phyloP scores from a whole-genome alignment of 2,113 vertebrate species.

The Amphilophus citrinellus region DNA sequence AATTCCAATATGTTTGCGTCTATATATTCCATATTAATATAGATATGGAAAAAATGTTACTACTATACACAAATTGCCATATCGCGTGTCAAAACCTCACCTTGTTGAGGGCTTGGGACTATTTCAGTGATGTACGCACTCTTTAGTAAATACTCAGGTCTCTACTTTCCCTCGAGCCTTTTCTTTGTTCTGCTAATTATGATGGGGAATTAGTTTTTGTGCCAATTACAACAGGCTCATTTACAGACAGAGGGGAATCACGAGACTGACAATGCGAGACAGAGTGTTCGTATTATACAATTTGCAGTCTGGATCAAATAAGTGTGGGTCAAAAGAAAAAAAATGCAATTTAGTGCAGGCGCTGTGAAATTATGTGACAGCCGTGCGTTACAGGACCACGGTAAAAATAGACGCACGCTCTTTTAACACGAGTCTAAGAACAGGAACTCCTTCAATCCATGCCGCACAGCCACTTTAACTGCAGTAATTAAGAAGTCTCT shows the following conservation, averaged over 20 bases:
- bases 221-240: background rate
- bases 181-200: background rate
- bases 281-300: background rate
- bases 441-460: background rate
- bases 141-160: background rate
- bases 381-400: background rate
- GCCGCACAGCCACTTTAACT: background rate
- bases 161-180: background rate
- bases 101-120: background rate
- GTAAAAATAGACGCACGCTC: background rate
- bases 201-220: background rate
- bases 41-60: too few species aligned
- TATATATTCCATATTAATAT: background rate
- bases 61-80: background rate
- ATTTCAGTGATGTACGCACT: background rate
- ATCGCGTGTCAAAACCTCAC: background rate
- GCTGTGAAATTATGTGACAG: background rate
- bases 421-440: background rate
- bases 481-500: conserved; percentile 9
- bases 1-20: background rate
- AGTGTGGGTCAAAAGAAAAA: background rate
- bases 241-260: background rate
- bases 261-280: background rate
- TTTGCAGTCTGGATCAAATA: background rate
- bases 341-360: background rate